Evolutionary conservation across 2,888 invertebrate genomes (phyloP).

Genomic region (Periphyllus acericola): DNA sequence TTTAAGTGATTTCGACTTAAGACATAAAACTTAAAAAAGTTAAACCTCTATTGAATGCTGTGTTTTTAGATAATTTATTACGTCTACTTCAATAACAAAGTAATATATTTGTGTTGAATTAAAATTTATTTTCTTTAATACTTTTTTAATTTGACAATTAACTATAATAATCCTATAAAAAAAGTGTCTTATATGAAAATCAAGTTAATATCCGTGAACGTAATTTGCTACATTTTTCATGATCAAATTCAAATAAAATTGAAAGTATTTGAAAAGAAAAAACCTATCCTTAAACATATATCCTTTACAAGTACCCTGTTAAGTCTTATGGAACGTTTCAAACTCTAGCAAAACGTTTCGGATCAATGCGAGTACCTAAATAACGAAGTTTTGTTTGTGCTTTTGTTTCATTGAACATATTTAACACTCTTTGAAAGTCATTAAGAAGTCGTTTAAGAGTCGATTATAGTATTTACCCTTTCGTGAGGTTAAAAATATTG

Average conservation of each 20-base stretch:
- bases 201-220: neutral
- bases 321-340: conserved; percentile 10
- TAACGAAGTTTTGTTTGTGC: conserved; percentile 29
- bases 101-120: neutral
- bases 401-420: conserved; percentile 44
- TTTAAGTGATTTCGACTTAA: too few relatives aligned
- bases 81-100: neutral
- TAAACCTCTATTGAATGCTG: neutral
- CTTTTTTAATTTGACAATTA: conserved; percentile 1
- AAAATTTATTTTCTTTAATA: neutral
- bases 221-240: neutral
- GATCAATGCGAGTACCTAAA: neutral
- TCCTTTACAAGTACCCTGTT: neutral
- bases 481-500: conserved; percentile 21
- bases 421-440: conserved; percentile 39
- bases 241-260: neutral
- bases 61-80: neutral
- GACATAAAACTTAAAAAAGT: neutral
- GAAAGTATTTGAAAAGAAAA: neutral
- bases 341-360: conserved; percentile 21
- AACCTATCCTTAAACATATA: neutral
- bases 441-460: conserved; percentile 33
- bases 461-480: conserved; percentile 21
- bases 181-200: neutral
- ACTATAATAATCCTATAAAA: conserved; percentile 24